Evolutionary conservation across 35 echinoderm and acorn worm genomes (phyloP).

Genomic region (Amphiura filiformis): DNA sequence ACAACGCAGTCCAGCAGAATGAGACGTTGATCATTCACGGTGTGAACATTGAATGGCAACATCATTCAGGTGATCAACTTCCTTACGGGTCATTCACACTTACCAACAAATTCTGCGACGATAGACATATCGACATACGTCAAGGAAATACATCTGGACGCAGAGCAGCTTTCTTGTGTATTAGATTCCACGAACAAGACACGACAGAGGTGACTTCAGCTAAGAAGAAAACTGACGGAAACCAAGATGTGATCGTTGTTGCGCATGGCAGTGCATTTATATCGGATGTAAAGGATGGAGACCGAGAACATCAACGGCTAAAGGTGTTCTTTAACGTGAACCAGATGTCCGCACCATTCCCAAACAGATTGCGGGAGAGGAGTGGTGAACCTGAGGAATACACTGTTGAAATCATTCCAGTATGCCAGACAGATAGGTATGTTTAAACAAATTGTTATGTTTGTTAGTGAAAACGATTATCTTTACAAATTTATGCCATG

Average conservation of each 20-base stretch:
- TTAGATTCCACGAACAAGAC: constrained; percentile 10
- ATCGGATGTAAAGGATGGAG: constrained; percentile 24
- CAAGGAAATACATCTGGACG: neutral
- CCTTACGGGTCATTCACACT: constrained; percentile 34
- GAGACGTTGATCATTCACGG: constrained; percentile 70
- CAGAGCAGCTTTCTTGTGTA: constrained; percentile 51
- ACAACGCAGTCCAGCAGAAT: constrained; percentile 65
- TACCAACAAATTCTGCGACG: constrained; percentile 24
- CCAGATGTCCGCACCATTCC: constrained; percentile 52
- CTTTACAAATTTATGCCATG: neutral
- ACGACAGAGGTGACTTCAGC: constrained; percentile 23
- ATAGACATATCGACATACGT: constrained; percentile 33
- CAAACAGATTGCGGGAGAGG: constrained; percentile 30
- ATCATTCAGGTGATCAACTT: neutral
- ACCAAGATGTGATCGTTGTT: constrained; percentile 42
- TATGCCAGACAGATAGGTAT: constrained; percentile 61
- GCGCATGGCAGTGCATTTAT: constrained; percentile 56
- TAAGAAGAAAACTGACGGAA: constrained; percentile 27
- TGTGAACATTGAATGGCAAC: constrained; percentile 61
- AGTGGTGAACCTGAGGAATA: constrained; percentile 16
- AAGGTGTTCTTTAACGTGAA: constrained; percentile 58
- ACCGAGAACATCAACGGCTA: constrained; percentile 45
- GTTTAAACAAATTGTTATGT: no score
- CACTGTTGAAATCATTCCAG: constrained; percentile 77
- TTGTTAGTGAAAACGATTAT: neutral